These are phyloP conservation scores for Ceratina calcarata DNA, from an alignment of 1,140 invertebrate genomes.

Conservation along the genomic window DNA sequence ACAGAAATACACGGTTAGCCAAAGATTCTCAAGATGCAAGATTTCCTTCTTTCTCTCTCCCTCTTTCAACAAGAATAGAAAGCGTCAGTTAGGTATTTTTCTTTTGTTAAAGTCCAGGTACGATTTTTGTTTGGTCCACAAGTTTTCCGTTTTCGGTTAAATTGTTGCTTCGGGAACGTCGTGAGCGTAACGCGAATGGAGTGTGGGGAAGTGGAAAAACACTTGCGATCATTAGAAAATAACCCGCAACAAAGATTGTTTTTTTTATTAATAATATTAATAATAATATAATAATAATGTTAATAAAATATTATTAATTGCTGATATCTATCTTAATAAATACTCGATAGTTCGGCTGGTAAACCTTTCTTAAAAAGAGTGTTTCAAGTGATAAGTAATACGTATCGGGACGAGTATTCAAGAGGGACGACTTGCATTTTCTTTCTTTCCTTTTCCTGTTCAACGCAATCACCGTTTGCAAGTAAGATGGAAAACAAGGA, in stretches of 20 bases:
- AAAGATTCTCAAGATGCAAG: background rate
- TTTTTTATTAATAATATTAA: slow-evolving; percentile 72
- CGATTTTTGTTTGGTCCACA: background rate
- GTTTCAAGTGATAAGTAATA: slow-evolving; percentile 47
- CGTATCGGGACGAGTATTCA: slow-evolving; percentile 53
- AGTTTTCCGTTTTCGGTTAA: too few species aligned
- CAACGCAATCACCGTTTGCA: background rate
- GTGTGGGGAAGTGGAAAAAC: slow-evolving; percentile 33
- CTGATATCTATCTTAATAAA: slow-evolving; percentile 40
- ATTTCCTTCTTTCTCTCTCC: too few species aligned
- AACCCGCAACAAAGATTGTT: slow-evolving; percentile 76
- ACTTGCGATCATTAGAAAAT: slow-evolving; percentile 69
- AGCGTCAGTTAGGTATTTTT: too few species aligned
- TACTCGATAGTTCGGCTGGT: slow-evolving; percentile 56
- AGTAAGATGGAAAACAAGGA: slow-evolving; percentile 12
- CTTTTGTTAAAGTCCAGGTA: too few species aligned
- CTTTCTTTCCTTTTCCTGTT: background rate
- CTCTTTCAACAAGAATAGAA: too few species aligned
- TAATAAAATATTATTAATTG: slow-evolving; percentile 62
- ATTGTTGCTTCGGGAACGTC: too few species aligned
- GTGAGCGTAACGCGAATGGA: background rate
- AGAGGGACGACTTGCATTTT: slow-evolving; percentile 2
- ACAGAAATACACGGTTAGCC: slow-evolving; percentile 52
- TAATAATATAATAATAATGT: slow-evolving; percentile 66
- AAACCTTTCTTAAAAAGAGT: slow-evolving; percentile 65